Base-by-base conservation (phyloP, 2,113 vertebrate genomes). In the Larimichthys polyactis region DNA sequence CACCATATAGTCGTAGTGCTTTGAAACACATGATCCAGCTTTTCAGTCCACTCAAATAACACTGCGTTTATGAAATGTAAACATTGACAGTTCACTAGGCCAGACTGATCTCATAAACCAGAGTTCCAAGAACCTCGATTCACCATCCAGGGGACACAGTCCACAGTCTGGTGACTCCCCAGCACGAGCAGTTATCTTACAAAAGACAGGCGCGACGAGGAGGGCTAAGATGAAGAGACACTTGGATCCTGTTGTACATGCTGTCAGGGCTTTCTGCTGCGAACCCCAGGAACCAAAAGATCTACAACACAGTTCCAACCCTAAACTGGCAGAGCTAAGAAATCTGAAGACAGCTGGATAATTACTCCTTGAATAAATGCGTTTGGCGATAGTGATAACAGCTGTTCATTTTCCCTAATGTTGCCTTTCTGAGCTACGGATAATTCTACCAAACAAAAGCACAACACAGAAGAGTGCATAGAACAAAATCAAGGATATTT, bases 1-100 rank as follows among this genome's bases (percentile, higher is more conserved):
- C 84, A 73, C 69, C 68, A 90, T 82, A 62, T 44, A 69, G 76
- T 49, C 60, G 75, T 64, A 65, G 79, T 57, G 72, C 75, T 87
- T 86, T 90, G 90, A 92, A 92, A 91, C 87, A 89, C 82, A 91
- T 54, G 82, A 91, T 91, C 89, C 84, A 60, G 82, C 43, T 81
- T 86, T 91, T 87, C 59, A 70, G 84, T 87, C 55, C 64, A 76
- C 87, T 94, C 84, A 68, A 93, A 95, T 89, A 94, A 94, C 93
- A 93, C 67, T 8, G 79, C 48, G 60, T 90, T 94, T 93, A 95
- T 94, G 93, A 95, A 94, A 95, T 71, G 87, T 89, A 93, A 96
- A 95, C 94, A 95, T 68, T 82, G 90, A 94, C 91, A 81, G 89
- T 89, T 93, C 91, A 90, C 74, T 58, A 70, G 89, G 92, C 90